A percentile compares a stretch with the other conserved stretches of the same genome.
Conservation (phyloP, 2,888 invertebrate genomes). For the Diaprepes abbreviatus region DNA sequence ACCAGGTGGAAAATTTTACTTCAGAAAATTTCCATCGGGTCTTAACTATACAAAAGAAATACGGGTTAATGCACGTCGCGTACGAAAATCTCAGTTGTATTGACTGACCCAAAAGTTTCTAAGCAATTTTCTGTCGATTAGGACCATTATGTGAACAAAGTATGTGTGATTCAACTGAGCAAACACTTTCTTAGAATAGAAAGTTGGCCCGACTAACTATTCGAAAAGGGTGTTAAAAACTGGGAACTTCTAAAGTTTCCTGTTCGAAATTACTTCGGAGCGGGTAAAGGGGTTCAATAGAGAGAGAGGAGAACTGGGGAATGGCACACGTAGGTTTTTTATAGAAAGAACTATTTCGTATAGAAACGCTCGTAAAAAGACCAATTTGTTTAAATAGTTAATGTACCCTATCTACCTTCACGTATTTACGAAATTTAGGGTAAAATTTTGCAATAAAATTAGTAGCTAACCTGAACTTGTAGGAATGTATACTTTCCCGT, state of each 20-base stretch:
- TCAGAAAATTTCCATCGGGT: neutral
- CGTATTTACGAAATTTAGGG: too few relatives aligned
- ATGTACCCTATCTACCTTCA: too few relatives aligned
- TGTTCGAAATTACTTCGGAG: conserved; percentile 55
- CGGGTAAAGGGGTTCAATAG: conserved; percentile 30
- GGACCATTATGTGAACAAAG: conserved; percentile 63
- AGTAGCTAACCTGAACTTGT: too few relatives aligned
- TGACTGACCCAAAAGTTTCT: conserved; percentile 61
- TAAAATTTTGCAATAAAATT: too few relatives aligned
- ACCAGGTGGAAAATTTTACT: neutral
- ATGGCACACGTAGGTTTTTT: conserved; percentile 38
- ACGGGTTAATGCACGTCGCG: conserved; percentile 32
- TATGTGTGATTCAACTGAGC: conserved; percentile 63
- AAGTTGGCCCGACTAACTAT: conserved; percentile 51
- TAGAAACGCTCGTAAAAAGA: conserved; percentile 4
- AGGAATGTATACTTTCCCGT: too few relatives aligned
- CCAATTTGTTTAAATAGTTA: conserved; percentile 7
- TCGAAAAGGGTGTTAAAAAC: conserved; percentile 64
- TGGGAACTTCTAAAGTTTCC: conserved; percentile 65
- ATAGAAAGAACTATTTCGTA: conserved; percentile 22
- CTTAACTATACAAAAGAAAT: conserved; percentile 16
- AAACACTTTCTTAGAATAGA: conserved; percentile 60
- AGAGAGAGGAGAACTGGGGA: conserved; percentile 7
- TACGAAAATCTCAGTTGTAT: conserved; percentile 59
- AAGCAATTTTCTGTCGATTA: conserved; percentile 65